Evolutionary conservation across 2,888 invertebrate genomes (phyloP), one percentile per base, ranked within the genome.

Genomic region (Apamea anceps): DNA sequence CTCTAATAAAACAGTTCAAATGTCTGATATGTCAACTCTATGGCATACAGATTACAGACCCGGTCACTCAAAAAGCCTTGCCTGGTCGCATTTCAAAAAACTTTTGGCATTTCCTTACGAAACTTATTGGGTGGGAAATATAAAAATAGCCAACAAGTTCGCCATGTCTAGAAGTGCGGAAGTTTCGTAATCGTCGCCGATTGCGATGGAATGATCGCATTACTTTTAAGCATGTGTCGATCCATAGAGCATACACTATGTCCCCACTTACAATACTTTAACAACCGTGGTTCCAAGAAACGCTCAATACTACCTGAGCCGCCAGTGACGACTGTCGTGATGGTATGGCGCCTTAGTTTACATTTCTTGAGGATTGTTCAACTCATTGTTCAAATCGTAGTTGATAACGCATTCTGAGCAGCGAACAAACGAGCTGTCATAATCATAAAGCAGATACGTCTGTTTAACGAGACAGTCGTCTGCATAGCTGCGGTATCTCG

Each of bases 361-460:
- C 28, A 79, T 37, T 28, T 54, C 28, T 72, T 25, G 42, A 48
- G n/a, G 72, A 70, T 65, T 73, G 57, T 79, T 67, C 67, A 72
- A 78, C n/a, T 60, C 83, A 60, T 70, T 82, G 71, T 81, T 67
- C 72, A 68, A 72, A 75, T 75, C 54, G 68, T 62, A 63, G 21
- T 45, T 72, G 75, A 82, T 77, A 84, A 72, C 77, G 45, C 67
- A 62, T 75, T 75, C 60, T 60, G 63, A 67, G 51, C 54, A 32
- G 28, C 48, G 75, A 72, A 82, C 73, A 75, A 77, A 84, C 77
- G 75, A 77, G 71, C 67, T 72, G 77, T 75, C 66, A 85, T 75
- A 79, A 85, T 70, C 72, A 86, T 79, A 86, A 76, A 83, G 71
- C 72, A 72, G 74, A 86, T 68, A 86, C 72, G 70, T 73, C 18